Conservation (phyloP, 2,888 invertebrate genomes). For the Leptogaster cylindrica region DNA sequence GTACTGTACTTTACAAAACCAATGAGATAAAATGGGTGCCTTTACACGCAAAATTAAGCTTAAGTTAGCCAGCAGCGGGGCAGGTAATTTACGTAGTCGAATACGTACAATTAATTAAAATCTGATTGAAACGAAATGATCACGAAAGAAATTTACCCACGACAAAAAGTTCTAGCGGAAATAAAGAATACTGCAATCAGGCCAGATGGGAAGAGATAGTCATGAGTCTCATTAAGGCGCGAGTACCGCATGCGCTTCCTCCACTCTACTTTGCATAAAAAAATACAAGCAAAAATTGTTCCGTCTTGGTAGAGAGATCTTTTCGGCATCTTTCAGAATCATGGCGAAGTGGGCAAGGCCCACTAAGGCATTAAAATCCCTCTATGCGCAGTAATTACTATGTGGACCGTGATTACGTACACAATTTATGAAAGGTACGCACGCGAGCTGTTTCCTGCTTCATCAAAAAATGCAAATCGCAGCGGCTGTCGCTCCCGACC, state of each 20-base stretch:
- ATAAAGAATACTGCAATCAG: slow-evolving; percentile 12
- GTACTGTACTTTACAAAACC: no score
- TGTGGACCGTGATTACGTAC: slow-evolving; percentile 37
- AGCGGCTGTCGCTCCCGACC: background rate
- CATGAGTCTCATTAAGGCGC: slow-evolving; percentile 15
- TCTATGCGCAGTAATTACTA: slow-evolving; percentile 31
- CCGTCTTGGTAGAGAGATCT: background rate
- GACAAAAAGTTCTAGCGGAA: background rate
- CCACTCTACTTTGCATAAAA: slow-evolving; percentile 13
- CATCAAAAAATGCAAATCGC: slow-evolving; percentile 9
- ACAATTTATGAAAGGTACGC: slow-evolving; percentile 33
- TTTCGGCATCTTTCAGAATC: background rate
- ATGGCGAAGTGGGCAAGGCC: background rate
- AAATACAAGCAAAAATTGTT: background rate
- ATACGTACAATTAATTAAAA: slow-evolving; percentile 20
- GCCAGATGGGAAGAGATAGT: slow-evolving; percentile 7
- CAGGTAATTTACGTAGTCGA: no score
- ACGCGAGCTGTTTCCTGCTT: slow-evolving; percentile 37
- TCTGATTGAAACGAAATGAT: slow-evolving; percentile 2
- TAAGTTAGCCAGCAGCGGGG: no score
- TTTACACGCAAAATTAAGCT: no score
- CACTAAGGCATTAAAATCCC: slow-evolving; percentile 4
- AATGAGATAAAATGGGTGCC: no score
- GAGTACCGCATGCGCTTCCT: slow-evolving; percentile 6
- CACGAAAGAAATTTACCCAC: slow-evolving; percentile 1